A percentile compares a stretch with the other conserved stretches of the same genome.
phyloP scores from a whole-genome alignment of 2,888 invertebrate species.

The Cheilosia impressa region DNA sequence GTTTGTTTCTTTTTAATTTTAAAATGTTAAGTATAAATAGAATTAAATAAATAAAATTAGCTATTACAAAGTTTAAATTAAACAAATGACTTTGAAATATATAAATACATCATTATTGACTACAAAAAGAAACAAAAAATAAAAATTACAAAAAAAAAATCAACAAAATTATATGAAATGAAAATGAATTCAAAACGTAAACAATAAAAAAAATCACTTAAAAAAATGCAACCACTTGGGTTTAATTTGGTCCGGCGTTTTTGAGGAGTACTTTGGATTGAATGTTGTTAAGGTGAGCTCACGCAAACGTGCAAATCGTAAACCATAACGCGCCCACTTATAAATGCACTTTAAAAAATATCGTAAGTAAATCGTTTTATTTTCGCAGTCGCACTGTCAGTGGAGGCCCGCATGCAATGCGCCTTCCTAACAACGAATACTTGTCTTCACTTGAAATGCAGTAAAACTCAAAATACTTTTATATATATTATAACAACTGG shows the following conservation, averaged over 20 bases:
- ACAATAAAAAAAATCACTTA: slow-evolving; percentile 73
- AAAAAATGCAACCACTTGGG: slow-evolving; percentile 58
- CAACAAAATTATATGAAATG: slow-evolving; percentile 68
- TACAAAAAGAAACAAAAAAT: slow-evolving; percentile 62
- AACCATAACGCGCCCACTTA: too few species aligned
- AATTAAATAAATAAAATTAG: slow-evolving; percentile 53
- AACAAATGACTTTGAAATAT: slow-evolving; percentile 74
- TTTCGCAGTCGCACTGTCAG: too few species aligned
- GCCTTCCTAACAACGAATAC: too few species aligned
- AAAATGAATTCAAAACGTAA: slow-evolving; percentile 72
- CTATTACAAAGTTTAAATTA: slow-evolving; percentile 75
- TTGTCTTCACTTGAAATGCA: too few species aligned
- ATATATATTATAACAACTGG: too few species aligned
- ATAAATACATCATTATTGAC: slow-evolving; percentile 73
- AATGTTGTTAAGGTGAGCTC: background rate
- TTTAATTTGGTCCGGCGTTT: slow-evolving; percentile 17
- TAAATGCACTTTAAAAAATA: too few species aligned
- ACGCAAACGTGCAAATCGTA: too few species aligned
- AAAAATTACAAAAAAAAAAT: slow-evolving; percentile 47
- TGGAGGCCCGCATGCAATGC: too few species aligned
- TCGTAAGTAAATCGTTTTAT: too few species aligned
- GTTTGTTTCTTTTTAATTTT: slow-evolving; percentile 63
- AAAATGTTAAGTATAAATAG: slow-evolving; percentile 59
- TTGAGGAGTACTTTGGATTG: too few species aligned
- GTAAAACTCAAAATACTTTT: too few species aligned